Percentiles rank a stretch among this genome's conserved stretches.
Evolutionary conservation across 2,113 vertebrate species (phyloP).

Genomic region (Lophura nycthemera): DNA sequence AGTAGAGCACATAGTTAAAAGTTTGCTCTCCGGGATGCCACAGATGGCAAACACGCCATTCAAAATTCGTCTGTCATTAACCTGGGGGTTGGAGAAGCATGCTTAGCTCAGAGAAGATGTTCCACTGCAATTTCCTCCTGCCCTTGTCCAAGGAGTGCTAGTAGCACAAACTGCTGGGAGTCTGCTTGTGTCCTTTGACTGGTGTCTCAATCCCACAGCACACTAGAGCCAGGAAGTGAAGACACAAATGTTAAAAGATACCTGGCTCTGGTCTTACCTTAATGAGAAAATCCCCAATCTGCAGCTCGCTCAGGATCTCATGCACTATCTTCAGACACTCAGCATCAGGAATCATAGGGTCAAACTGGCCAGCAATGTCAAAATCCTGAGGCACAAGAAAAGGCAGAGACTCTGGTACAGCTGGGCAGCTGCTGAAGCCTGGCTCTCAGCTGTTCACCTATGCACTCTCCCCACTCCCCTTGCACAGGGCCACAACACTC

Average conservation of each 20-base stretch:
- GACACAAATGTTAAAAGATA: fast-evolving
- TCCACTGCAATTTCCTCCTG: fast-evolving
- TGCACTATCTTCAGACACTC: slow-evolving; percentile 93
- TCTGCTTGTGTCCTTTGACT: fast-evolving
- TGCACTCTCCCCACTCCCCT: neutral
- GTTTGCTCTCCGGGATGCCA: slow-evolving; percentile 89
- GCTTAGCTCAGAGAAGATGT: fast-evolving
- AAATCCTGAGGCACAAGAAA: slow-evolving; percentile 85
- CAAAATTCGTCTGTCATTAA: slow-evolving; percentile 92
- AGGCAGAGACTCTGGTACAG: neutral
- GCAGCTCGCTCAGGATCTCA: slow-evolving; percentile 88
- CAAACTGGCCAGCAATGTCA: slow-evolving; percentile 93
- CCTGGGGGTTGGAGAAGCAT: slow-evolving; percentile 65
- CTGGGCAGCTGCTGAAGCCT: neutral
- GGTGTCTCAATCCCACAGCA: neutral
- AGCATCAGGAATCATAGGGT: slow-evolving; percentile 95
- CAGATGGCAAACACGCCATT: slow-evolving; percentile 91
- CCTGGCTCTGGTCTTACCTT: slow-evolving; percentile 77
- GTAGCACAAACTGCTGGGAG: neutral
- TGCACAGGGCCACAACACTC: slow-evolving; percentile 68
- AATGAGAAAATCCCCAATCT: slow-evolving; percentile 89
- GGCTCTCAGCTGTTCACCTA: neutral
- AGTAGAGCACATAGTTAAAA: slow-evolving; percentile 85
- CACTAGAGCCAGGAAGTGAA: neutral
- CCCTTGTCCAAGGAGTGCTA: fast-evolving